Conservation (phyloP, 1,140 invertebrate species). For the Samia ricini region DNA sequence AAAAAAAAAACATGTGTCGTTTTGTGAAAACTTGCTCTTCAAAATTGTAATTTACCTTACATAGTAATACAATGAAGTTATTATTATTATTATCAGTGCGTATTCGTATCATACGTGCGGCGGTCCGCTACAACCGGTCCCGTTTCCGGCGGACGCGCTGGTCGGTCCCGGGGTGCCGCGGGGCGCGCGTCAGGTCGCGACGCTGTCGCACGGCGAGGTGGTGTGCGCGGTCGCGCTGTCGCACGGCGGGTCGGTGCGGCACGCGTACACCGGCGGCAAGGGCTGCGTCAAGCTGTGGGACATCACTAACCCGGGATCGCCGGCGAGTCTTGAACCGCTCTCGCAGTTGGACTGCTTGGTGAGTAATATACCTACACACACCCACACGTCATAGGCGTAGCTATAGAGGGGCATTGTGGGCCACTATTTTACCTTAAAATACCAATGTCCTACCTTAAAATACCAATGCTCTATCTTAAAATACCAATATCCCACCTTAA, state of each 20-base stretch:
- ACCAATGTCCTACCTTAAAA: too few relatives aligned
- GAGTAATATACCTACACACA: constrained; percentile 56
- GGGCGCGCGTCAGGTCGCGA: constrained; percentile 93
- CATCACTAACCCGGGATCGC: constrained; percentile 89
- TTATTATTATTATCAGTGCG: constrained; percentile 78
- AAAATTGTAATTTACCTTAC: too few relatives aligned
- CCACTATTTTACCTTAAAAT: too few relatives aligned
- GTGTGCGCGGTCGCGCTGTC: constrained; percentile 94
- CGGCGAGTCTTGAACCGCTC: constrained; percentile 83
- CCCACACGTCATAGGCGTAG: too few relatives aligned
- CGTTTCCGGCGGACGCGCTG: constrained; percentile 96
- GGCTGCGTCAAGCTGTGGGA: constrained; percentile 99
- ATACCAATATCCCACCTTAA: too few relatives aligned
- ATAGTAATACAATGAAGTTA: too few relatives aligned
- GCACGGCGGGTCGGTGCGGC: constrained; percentile 89
- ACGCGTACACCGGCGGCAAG: constrained; percentile 99
- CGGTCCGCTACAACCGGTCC: constrained; percentile 93
- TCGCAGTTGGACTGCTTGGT: constrained; percentile 96
- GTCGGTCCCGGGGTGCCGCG: constrained; percentile 95
- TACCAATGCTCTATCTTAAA: too few relatives aligned
- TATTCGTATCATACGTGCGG: constrained; percentile 96
- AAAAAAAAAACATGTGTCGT: too few relatives aligned
- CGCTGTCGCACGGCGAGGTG: constrained; percentile 95
- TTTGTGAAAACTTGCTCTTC: too few relatives aligned
- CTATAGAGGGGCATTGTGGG: too few relatives aligned